A percentile compares a stretch with the other conserved stretches of the same genome.
Evolutionary conservation across 2,797 vertebrate species (phyloP).

Genomic region (Pterois miles): DNA sequence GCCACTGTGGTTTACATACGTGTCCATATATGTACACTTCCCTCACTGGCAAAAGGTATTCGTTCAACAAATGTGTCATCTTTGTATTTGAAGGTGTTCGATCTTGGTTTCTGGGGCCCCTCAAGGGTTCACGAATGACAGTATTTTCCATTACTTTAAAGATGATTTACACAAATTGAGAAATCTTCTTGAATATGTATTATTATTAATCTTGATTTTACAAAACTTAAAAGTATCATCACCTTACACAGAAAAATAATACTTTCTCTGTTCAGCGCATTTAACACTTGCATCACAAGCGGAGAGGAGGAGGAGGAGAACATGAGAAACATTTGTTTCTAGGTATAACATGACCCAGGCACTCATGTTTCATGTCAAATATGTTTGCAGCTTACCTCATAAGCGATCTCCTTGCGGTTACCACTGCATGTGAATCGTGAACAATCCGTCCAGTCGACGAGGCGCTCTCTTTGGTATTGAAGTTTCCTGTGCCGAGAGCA

Average conservation of each 20-base stretch:
- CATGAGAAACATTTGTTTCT: neutral
- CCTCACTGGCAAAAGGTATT: neutral
- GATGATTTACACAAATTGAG: neutral
- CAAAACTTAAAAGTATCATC: neutral
- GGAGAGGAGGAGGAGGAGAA: too few species aligned
- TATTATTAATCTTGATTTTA: neutral
- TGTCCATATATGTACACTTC: neutral
- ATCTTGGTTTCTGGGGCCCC: neutral
- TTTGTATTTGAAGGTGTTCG: neutral
- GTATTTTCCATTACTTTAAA: neutral
- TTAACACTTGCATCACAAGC: neutral
- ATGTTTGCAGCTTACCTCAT: slow-evolving; percentile 83
- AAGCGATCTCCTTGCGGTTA: slow-evolving; percentile 91
- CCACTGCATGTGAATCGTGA: slow-evolving; percentile 91
- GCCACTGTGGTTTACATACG: too few species aligned
- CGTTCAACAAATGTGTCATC: neutral
- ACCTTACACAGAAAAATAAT: neutral
- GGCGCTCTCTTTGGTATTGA: slow-evolving; percentile 82
- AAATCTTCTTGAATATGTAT: neutral
- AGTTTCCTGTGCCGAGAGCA: slow-evolving; percentile 91
- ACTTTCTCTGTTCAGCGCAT: neutral
- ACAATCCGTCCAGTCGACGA: slow-evolving; percentile 85
- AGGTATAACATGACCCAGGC: neutral
- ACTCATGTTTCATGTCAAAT: neutral
- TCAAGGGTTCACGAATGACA: neutral